Conservation (phyloP, 2,888 invertebrate species). For the Tigriopus californicus region DNA sequence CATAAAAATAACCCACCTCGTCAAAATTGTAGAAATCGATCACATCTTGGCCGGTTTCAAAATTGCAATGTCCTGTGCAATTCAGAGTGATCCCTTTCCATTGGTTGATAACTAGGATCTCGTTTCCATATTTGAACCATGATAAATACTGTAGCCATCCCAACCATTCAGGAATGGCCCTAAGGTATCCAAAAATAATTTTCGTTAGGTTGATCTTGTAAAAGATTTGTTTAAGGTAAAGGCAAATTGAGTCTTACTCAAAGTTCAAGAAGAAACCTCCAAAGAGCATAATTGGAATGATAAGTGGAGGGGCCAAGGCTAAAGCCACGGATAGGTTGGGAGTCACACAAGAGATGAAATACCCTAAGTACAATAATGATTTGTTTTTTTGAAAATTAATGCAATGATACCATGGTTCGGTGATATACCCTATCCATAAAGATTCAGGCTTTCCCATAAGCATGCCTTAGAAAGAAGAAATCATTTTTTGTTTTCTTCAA, state of each 20-base stretch:
- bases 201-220: not conserved
- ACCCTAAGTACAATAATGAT: no score
- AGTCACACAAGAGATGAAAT: conserved; percentile 71
- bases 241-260: not conserved
- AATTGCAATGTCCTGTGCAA: conserved; percentile 18
- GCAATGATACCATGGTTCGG: no score
- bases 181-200: not conserved
- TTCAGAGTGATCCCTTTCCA: conserved; percentile 55
- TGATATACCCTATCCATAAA: no score
- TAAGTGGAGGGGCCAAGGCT: conserved; percentile 71
- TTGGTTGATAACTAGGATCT: conserved; percentile 59
- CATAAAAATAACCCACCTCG: not conserved
- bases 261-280: conserved; percentile 32
- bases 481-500: conserved; percentile 24
- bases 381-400: no score
- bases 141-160: conserved; percentile 57
- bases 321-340: conserved; percentile 67
- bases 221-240: not conserved
- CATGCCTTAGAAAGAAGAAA: no score
- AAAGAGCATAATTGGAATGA: conserved; percentile 82
- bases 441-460: no score
- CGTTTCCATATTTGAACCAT: conserved; percentile 70
- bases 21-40: not conserved
- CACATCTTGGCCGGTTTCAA: not conserved
- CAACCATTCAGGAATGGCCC: conserved; percentile 16